phyloP scores from a whole-genome alignment of 2,888 invertebrate genomes.

The Dynastes tityus region DNA sequence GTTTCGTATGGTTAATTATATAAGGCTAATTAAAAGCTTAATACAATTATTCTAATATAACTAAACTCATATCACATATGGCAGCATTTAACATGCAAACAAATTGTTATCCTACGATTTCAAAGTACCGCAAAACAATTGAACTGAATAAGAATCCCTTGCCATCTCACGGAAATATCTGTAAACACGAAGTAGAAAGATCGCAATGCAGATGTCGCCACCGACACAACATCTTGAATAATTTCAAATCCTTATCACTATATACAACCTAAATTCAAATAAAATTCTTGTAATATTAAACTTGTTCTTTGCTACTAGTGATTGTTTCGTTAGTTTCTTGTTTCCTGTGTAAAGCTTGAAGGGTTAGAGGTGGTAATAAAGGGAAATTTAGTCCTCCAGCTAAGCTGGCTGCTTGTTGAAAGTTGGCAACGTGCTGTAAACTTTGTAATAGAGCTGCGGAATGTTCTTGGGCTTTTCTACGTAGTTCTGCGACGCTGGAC shows the following conservation, averaged over 20 bases:
- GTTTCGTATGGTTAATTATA: not conserved
- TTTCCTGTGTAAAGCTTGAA: conserved; percentile 67
- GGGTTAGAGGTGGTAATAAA: conserved; percentile 71
- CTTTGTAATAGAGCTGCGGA: conserved; percentile 89
- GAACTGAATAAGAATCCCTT: not conserved
- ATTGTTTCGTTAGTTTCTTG: conserved; percentile 62
- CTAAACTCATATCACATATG: conserved; percentile 3
- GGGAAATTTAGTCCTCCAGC: conserved; percentile 71
- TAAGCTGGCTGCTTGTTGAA: conserved; percentile 75
- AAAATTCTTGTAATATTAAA: conserved; percentile 10
- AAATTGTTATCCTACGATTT: not conserved
- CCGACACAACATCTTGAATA: not conserved
- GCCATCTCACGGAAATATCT: conserved; percentile 20
- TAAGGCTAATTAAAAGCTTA: too few species aligned
- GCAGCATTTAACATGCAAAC: not conserved
- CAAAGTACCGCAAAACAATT: too few species aligned
- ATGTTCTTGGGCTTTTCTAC: conserved; percentile 95
- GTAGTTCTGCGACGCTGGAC: conserved; percentile 91
- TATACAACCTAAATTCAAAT: not conserved
- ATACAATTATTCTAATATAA: too few species aligned
- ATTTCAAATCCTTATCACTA: not conserved
- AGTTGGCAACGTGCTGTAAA: conserved; percentile 78
- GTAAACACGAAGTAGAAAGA: not conserved
- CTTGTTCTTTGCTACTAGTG: conserved; percentile 56
- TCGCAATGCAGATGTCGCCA: conserved; percentile 13